phyloP scores from a whole-genome alignment of 2,113 vertebrate genomes.

The Pteropus alecto region DNA sequence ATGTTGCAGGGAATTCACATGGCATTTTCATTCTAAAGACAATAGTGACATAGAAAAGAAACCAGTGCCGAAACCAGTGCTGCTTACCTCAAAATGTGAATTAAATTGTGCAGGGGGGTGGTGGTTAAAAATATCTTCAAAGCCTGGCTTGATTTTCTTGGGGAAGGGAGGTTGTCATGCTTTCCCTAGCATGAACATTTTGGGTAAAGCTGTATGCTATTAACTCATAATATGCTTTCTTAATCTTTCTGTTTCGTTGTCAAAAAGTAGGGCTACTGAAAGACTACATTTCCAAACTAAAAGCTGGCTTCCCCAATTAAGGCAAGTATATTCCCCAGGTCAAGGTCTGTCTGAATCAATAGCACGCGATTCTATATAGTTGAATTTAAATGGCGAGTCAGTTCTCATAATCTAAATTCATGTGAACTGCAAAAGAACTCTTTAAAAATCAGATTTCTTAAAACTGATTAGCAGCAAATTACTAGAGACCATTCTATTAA shows the following conservation, averaged over 20 bases:
- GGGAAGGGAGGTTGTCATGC: not conserved
- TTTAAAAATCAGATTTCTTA: slow-evolving; percentile 75
- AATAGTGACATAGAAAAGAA: not conserved
- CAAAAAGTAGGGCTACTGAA: slow-evolving; percentile 69
- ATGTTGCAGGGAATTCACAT: not conserved
- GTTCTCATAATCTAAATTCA: slow-evolving; percentile 76
- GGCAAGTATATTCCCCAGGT: slow-evolving; percentile 65
- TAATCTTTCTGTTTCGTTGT: slow-evolving; percentile 74
- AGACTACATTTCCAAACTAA: slow-evolving; percentile 60
- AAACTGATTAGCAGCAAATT: slow-evolving; percentile 77
- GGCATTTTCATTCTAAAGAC: slow-evolving; percentile 13
- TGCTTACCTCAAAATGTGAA: not conserved
- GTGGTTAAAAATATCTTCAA: not conserved
- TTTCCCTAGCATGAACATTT: slow-evolving; percentile 23
- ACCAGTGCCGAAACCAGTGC: not conserved
- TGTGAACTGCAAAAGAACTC: slow-evolving; percentile 72
- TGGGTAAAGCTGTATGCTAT: slow-evolving; percentile 57
- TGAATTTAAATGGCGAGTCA: slow-evolving; percentile 76
- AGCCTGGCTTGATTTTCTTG: slow-evolving; percentile 29
- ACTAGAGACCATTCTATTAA: slow-evolving; percentile 56
- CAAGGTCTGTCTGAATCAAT: slow-evolving; percentile 80
- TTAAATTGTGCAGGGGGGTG: not conserved
- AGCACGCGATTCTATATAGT: slow-evolving; percentile 64
- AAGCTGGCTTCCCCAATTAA: slow-evolving; percentile 67
- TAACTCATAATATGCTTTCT: slow-evolving; percentile 62